A percentile compares a stretch with the other conserved stretches of the same genome.
phyloP scores from a whole-genome alignment of 2,113 vertebrate genomes.

The Hirundichthys speculiger region DNA sequence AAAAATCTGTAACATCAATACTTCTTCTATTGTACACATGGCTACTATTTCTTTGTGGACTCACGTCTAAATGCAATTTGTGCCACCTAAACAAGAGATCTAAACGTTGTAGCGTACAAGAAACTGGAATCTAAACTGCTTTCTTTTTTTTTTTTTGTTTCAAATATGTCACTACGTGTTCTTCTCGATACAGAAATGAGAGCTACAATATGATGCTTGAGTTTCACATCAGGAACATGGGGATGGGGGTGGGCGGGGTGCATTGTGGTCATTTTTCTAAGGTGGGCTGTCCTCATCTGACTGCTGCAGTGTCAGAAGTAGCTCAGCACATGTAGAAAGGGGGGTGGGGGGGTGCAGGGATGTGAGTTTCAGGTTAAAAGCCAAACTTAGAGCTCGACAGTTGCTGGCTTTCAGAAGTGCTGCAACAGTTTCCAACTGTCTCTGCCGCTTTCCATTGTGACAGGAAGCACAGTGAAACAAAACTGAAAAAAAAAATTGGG shows the following conservation, averaged over 20 bases:
- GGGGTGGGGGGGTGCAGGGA: too few species aligned
- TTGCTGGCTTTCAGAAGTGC: conserved; percentile 20
- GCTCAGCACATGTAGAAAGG: too few species aligned
- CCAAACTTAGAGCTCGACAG: conserved; percentile 20
- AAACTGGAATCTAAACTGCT: too few species aligned
- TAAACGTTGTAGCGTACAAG: too few species aligned
- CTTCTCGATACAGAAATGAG: neutral
- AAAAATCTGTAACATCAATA: conserved; percentile 32
- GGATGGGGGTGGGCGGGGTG: neutral
- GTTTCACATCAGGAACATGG: neutral
- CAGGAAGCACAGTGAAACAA: conserved; percentile 34
- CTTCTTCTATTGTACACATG: conserved; percentile 40
- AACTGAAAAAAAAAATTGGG: neutral
- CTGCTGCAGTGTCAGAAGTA: neutral
- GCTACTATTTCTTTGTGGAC: neutral
- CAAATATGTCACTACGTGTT: neutral
- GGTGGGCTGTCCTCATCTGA: conserved; percentile 7
- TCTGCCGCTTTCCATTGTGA: conserved; percentile 1
- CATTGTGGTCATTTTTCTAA: neutral
- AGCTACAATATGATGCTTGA: neutral
- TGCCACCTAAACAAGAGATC: neutral
- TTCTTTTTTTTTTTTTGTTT: neutral
- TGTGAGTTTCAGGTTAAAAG: conserved; percentile 9
- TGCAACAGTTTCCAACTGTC: conserved; percentile 33
- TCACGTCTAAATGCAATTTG: rapidly evolving